Base-by-base conservation (phyloP, 2,797 vertebrate species). In the Macroramphosus scolopax region DNA sequence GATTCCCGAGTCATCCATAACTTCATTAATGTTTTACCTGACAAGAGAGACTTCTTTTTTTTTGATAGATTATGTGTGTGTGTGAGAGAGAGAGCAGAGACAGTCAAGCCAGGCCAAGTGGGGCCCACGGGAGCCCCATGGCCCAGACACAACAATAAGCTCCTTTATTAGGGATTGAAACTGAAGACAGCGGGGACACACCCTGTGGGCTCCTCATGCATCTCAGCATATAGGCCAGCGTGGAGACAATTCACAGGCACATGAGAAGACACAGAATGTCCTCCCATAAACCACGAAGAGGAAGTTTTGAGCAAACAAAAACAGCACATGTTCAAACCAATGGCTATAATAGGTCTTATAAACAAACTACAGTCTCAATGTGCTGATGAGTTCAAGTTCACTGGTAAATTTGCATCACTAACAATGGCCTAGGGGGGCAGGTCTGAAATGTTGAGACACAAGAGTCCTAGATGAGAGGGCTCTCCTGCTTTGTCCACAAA, bases 151-250 rank as follows among this genome's bases (percentile, higher is more conserved):
- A 73, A 89, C 68, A 90, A 91, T 82, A 55, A 53, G 51, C 53
- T 47, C 58, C 65, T 85, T 87, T 79, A 82, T 83, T 77, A 60
- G 36, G 48, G 42, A n/a, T 46, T 81, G 77, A 74, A 81, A 83
- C 56, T 58, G 38, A 75, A 83, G 78, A 75, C 54, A 61, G 58
- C 44, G 12, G 42, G 46, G 48, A 20, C 46, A 55, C 63, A 31
- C 36, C 46, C 66, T 49, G 55, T 56, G 54, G 63, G 44, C 61
- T 57, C 49, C 20, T 51, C 51, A 56, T 47, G 38, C 46, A 58
- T 58, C 41, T 63, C 52, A 50, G 26, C 35, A 40, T 43, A 26
- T 43, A 45, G 26, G 29, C 33, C 20, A 17, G 36, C 30, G 38
- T 42, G 43, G 55, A 51, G 16, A 48, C 35, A 28, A n/a, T n/a